phyloP scores from a whole-genome alignment of 1,140 invertebrate genomes.

The Calosoma granatense region DNA sequence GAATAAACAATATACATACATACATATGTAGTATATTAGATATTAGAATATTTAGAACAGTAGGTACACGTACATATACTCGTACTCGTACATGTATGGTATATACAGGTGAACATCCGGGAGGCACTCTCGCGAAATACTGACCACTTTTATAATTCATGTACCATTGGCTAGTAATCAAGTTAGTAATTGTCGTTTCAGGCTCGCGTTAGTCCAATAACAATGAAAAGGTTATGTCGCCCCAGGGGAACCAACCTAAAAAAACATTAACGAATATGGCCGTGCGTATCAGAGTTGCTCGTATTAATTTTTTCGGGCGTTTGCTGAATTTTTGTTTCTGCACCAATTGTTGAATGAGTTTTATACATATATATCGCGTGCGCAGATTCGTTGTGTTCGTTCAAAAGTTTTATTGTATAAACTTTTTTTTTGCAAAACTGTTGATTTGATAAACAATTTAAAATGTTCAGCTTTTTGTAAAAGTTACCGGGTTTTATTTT shows the following conservation, averaged over 20 bases:
- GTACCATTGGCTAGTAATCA: not conserved
- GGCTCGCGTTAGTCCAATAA: not conserved
- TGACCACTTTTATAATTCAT: constrained; percentile 1
- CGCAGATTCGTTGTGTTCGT: not conserved
- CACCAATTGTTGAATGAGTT: not conserved
- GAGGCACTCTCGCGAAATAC: no score
- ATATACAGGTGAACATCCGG: not conserved
- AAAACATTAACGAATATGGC: not conserved
- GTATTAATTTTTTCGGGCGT: constrained; percentile 6
- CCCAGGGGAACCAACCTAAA: constrained; percentile 7
- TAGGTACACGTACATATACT: no score
- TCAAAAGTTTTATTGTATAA: not conserved
- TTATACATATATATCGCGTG: not conserved
- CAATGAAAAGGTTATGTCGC: constrained; percentile 7
- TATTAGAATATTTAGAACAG: no score
- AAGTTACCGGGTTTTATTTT: no score
- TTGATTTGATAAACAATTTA: not conserved
- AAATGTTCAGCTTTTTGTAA: no score
- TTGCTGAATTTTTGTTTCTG: not conserved
- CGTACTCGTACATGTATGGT: no score
- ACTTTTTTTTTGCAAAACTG: not conserved
- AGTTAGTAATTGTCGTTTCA: constrained; percentile 2
- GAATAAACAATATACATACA: no score
- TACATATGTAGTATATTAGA: no score
- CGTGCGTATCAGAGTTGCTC: not conserved